These are phyloP conservation scores for Ischnus inquisitorius DNA, from an alignment of 2,888 invertebrate species.

Conservation along the genomic window DNA sequence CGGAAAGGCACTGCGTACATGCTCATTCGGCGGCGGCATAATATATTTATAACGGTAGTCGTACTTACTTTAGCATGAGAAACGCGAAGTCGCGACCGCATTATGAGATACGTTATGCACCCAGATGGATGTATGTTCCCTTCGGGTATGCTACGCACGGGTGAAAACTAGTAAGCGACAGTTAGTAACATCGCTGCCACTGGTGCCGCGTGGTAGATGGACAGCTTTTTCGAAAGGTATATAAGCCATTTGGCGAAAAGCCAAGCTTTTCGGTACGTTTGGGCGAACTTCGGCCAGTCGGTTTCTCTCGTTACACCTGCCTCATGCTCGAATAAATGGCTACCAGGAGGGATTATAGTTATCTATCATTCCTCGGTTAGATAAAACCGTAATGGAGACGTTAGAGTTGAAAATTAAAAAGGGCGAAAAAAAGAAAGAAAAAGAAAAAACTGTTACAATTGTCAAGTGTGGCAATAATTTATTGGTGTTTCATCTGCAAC, in stretches of 20 bases:
- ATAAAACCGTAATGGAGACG: neutral
- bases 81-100: too few relatives aligned
- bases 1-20: too few relatives aligned
- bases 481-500: constrained; percentile 58
- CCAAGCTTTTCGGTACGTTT: constrained; percentile 75
- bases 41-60: too few relatives aligned
- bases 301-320: constrained; percentile 48
- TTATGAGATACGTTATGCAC: constrained; percentile 1
- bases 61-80: too few relatives aligned
- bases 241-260: constrained; percentile 79
- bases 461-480: constrained; percentile 67
- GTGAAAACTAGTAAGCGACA: constrained; percentile 22
- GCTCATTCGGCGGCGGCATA: too few relatives aligned
- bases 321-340: neutral
- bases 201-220: constrained; percentile 52
- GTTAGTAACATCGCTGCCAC: constrained; percentile 7
- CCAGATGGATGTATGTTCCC: neutral
- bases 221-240: constrained; percentile 67
- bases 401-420: constrained; percentile 29
- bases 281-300: constrained; percentile 52
- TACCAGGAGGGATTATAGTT: neutral
- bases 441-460: constrained; percentile 44
- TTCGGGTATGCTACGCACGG: constrained; percentile 2
- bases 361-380: neutral
- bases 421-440: neutral